These are phyloP conservation scores for Ochotona princeps DNA, from an alignment of 2,113 vertebrate species.

Conservation along the genomic window DNA sequence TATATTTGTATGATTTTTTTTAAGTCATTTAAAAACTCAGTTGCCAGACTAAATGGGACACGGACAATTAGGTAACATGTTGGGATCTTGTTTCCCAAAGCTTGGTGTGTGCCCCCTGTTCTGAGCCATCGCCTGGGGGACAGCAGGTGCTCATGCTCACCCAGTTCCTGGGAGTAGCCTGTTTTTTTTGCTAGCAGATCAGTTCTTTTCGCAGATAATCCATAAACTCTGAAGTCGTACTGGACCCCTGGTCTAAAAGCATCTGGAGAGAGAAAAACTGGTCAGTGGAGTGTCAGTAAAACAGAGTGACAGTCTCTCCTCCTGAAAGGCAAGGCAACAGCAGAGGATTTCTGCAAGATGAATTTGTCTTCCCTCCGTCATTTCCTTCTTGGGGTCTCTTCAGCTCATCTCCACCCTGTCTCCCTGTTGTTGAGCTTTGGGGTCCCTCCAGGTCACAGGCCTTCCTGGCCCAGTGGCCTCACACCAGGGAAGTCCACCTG, in stretches of 20 bases:
- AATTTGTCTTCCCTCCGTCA: neutral
- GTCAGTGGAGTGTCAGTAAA: neutral
- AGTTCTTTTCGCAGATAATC: constrained; percentile 15
- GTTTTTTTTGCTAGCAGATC: constrained; percentile 63
- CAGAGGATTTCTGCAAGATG: neutral
- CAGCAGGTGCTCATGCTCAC: constrained; percentile 36
- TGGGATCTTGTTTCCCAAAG: neutral
- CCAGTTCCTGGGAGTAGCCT: constrained; percentile 70
- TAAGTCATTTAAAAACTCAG: constrained; percentile 15
- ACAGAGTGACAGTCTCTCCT: neutral
- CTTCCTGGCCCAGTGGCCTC: neutral
- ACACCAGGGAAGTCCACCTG: neutral
- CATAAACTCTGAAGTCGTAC: constrained; percentile 76
- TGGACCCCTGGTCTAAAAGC: constrained; percentile 67
- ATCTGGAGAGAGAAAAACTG: constrained; percentile 59
- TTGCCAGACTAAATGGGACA: neutral
- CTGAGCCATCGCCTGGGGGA: neutral
- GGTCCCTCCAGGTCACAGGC: neutral
- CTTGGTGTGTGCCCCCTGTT: neutral
- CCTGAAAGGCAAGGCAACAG: no score
- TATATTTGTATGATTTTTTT: neutral
- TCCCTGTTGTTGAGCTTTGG: neutral
- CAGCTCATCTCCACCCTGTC: neutral
- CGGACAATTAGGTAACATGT: neutral
- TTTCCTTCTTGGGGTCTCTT: neutral